Percentiles rank a stretch among this genome's conserved stretches.
phyloP scores from a whole-genome alignment of 2,113 vertebrate species.

The Brachirus orientalis region DNA sequence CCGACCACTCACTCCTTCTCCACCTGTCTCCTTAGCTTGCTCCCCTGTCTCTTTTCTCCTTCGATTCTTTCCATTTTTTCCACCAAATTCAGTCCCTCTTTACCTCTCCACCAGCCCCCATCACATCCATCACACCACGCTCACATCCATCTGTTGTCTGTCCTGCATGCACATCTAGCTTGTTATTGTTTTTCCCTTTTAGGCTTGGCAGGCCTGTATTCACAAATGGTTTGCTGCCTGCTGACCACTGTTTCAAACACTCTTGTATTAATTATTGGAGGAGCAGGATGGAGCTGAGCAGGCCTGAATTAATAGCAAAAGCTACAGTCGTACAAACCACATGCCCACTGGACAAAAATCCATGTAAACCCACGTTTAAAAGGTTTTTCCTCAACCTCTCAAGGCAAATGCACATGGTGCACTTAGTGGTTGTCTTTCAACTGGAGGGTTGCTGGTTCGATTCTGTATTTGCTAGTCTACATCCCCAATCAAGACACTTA shows the following conservation, averaged over 20 bases:
- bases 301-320: slow-evolving; percentile 40
- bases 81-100: slow-evolving; percentile 54
- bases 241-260: slow-evolving; percentile 69
- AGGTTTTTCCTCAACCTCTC: no score
- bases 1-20: slow-evolving; percentile 64
- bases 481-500: no score
- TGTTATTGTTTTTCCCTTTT: slow-evolving; percentile 73
- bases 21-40: slow-evolving; percentile 49
- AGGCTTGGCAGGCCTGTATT: slow-evolving; percentile 63
- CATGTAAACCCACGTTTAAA: no score
- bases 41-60: slow-evolving; percentile 52
- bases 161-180: slow-evolving; percentile 35
- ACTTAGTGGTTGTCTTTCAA: no score
- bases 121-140: slow-evolving; percentile 63
- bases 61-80: slow-evolving; percentile 43
- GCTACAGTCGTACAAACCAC: background rate
- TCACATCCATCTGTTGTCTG: slow-evolving; percentile 65
- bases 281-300: slow-evolving; percentile 13
- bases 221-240: slow-evolving; percentile 67
- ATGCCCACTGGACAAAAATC: no score
- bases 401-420: no score
- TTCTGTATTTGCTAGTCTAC: no score
- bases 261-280: slow-evolving; percentile 73
- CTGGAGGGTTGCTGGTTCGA: no score
- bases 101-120: slow-evolving; percentile 44